These are phyloP conservation scores for Nymphalis c-album DNA, from an alignment of 2,888 invertebrate genomes.

Conservation along the genomic window DNA sequence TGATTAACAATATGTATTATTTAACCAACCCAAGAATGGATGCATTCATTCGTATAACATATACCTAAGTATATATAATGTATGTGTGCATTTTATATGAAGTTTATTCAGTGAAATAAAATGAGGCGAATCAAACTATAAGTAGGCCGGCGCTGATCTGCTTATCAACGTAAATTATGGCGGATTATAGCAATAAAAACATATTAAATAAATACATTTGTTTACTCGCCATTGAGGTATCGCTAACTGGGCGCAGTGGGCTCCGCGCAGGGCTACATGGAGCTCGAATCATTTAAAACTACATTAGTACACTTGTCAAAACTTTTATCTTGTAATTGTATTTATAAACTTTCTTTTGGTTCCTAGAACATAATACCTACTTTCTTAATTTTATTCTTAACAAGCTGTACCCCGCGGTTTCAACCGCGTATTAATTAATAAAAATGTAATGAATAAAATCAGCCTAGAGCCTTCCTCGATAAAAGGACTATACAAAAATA, in stretches of 20 bases:
- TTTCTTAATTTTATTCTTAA: too few relatives aligned
- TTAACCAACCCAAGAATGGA: too few relatives aligned
- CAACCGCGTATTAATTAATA: too few relatives aligned
- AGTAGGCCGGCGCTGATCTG: slow-evolving; percentile 64
- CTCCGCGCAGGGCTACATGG: slow-evolving; percentile 45
- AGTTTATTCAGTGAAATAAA: slow-evolving; percentile 19
- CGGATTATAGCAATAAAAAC: slow-evolving; percentile 76
- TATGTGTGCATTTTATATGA: background rate
- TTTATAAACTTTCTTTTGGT: too few relatives aligned
- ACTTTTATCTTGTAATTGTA: too few relatives aligned
- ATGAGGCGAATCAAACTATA: slow-evolving; percentile 49
- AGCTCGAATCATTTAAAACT: background rate
- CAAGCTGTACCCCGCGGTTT: too few relatives aligned
- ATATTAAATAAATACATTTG: slow-evolving; percentile 79
- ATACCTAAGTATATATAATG: background rate
- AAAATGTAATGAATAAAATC: too few relatives aligned
- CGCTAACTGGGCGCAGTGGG: slow-evolving; percentile 30
- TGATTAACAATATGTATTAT: too few relatives aligned
- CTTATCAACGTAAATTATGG: slow-evolving; percentile 76
- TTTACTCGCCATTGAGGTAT: slow-evolving; percentile 56
- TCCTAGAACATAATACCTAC: too few relatives aligned
- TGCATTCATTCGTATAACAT: background rate
- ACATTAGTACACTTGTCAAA: background rate
- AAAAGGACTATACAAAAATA: too few relatives aligned
- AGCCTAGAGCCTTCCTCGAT: too few relatives aligned